Evolutionary conservation across 2,888 invertebrate genomes (phyloP).

Genomic region (Adineta ricciae): DNA sequence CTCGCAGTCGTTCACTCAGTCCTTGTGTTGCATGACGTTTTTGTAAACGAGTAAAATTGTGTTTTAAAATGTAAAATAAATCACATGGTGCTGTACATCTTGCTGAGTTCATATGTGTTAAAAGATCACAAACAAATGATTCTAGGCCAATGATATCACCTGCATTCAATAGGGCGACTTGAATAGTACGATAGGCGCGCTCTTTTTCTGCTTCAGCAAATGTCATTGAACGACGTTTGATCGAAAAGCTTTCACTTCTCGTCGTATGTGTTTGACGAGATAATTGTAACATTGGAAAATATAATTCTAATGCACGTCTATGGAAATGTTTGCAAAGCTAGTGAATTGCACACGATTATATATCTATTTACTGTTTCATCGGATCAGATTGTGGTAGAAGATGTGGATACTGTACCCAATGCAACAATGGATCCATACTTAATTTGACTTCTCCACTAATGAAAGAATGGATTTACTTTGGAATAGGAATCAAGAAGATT

Average conservation of each 20-base stretch:
- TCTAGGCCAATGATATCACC: slow-evolving; percentile 39
- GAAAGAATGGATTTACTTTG: not conserved
- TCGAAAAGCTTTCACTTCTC: not conserved
- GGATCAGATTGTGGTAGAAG: slow-evolving; percentile 33
- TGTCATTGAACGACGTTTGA: slow-evolving; percentile 26
- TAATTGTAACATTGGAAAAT: not conserved
- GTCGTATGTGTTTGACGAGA: not conserved
- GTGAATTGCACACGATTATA: not conserved
- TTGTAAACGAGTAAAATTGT: slow-evolving; percentile 44
- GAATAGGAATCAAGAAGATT: not conserved
- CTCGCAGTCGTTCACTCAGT: not conserved
- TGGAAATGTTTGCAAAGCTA: too few species aligned
- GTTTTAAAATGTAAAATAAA: slow-evolving; percentile 46
- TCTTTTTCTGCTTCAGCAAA: slow-evolving; percentile 33
- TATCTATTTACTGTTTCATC: not conserved
- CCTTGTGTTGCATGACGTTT: not conserved
- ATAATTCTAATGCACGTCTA: not conserved
- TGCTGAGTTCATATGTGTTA: slow-evolving; percentile 45
- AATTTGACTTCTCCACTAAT: slow-evolving; percentile 46
- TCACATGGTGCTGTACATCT: slow-evolving; percentile 44
- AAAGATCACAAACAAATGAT: slow-evolving; percentile 44
- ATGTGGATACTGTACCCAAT: slow-evolving; percentile 42
- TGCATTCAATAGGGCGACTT: slow-evolving; percentile 34
- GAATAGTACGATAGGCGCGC: not conserved
- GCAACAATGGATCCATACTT: slow-evolving; percentile 40